Evolutionary conservation across 2,797 vertebrate species (phyloP).

Genomic region (Semotilus atromaculatus): DNA sequence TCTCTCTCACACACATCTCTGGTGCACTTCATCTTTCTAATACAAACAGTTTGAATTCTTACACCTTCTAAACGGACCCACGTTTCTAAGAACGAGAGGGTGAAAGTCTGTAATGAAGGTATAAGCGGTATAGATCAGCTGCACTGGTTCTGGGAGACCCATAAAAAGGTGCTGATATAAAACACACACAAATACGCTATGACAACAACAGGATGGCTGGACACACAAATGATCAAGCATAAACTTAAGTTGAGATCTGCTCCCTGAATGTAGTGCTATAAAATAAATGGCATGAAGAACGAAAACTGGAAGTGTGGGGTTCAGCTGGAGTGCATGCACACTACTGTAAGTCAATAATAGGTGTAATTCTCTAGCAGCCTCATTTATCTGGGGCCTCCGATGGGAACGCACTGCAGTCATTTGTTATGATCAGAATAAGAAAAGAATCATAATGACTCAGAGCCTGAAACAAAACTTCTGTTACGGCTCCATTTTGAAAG

Average conservation of each 20-base stretch:
- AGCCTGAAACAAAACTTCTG: slow-evolving; percentile 74
- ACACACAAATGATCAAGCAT: slow-evolving; percentile 49
- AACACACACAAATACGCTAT: slow-evolving; percentile 44
- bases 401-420: slow-evolving; percentile 68
- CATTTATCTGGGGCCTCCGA: slow-evolving; percentile 72
- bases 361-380: slow-evolving; percentile 74
- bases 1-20: slow-evolving; percentile 55
- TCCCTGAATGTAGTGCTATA: slow-evolving; percentile 63
- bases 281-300: slow-evolving; percentile 77
- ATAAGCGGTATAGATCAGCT: slow-evolving; percentile 27
- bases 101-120: slow-evolving; percentile 51
- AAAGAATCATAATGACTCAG: slow-evolving; percentile 78
- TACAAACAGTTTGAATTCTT: slow-evolving; percentile 60
- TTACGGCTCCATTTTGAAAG: slow-evolving; percentile 70
- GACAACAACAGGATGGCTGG: slow-evolving; percentile 39
- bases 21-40: slow-evolving; percentile 62
- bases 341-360: slow-evolving; percentile 86
- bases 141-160: slow-evolving; percentile 40
- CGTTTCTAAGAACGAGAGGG: slow-evolving; percentile 37
- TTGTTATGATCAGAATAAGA: slow-evolving; percentile 83
- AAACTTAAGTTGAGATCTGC: slow-evolving; percentile 35
- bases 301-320: slow-evolving; percentile 84
- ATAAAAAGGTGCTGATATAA: slow-evolving; percentile 23
- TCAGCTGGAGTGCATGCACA: slow-evolving; percentile 80
- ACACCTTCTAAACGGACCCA: slow-evolving; percentile 58